These are phyloP conservation scores for Hirudinaria manillensis DNA, from an alignment of 2,888 invertebrate species.

Conservation along the genomic window DNA sequence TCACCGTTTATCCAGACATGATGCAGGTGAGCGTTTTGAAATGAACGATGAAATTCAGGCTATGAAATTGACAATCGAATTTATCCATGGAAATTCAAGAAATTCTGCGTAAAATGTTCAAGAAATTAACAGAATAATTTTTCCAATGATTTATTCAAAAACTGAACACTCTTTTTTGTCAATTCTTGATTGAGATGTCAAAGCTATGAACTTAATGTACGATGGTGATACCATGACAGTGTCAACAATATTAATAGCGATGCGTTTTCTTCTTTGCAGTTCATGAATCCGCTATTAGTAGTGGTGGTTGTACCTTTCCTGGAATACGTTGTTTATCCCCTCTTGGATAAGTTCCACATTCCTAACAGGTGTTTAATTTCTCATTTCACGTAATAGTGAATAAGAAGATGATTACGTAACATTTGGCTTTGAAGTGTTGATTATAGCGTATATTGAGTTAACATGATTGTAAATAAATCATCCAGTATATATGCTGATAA, in stretches of 20 bases:
- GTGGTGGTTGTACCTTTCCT: conserved; percentile 42
- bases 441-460: neutral
- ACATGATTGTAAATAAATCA: neutral
- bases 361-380: conserved; percentile 37
- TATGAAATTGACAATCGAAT: too few relatives aligned
- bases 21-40: conserved; percentile 36
- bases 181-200: neutral
- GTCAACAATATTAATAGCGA: neutral
- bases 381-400: too few relatives aligned
- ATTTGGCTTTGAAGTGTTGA: neutral
- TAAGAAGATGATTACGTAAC: too few relatives aligned
- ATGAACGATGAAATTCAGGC: neutral
- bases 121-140: too few relatives aligned
- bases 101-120: too few relatives aligned
- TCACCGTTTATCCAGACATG: conserved; percentile 40
- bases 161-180: neutral
- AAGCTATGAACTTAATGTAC: too few relatives aligned
- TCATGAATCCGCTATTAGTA: conserved; percentile 42
- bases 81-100: too few relatives aligned
- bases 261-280: conserved; percentile 24
- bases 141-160: neutral
- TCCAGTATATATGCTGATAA: neutral
- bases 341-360: conserved; percentile 40
- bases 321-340: conserved; percentile 42
- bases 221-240: too few relatives aligned